Evolutionary conservation across 2,888 invertebrate genomes (phyloP).

Genomic region (Acrocyrtus sp.): DNA sequence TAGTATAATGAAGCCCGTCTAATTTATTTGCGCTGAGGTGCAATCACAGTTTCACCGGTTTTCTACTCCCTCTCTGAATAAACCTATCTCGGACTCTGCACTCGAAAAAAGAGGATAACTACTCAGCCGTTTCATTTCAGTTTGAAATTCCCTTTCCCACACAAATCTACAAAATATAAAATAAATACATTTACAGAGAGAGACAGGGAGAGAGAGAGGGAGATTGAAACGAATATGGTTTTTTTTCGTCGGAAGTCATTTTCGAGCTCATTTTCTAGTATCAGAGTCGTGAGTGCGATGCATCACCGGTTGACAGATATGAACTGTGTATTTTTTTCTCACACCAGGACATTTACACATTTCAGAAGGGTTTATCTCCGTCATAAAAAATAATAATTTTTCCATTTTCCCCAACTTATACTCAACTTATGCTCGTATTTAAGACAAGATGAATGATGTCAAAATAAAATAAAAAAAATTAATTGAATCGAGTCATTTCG

Average conservation of each 20-base stretch:
- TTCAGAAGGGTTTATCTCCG: neutral
- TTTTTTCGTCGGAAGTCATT: neutral
- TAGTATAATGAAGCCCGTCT: neutral
- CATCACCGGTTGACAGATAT: constrained; percentile 37
- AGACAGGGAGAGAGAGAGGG: too few species aligned
- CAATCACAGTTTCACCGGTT: too few species aligned
- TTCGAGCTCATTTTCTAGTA: constrained; percentile 19
- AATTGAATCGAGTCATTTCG: constrained; percentile 33
- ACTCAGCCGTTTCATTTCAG: neutral
- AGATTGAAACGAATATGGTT: too few species aligned
- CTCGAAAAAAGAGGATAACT: neutral
- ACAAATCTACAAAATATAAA: constrained; percentile 3
- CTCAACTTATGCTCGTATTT: too few species aligned
- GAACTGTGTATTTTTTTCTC: constrained; percentile 14
- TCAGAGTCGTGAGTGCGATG: constrained; percentile 33
- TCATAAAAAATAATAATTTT: constrained; percentile 8
- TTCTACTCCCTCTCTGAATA: too few species aligned
- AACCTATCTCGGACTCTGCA: too few species aligned
- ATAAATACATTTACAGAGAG: too few species aligned
- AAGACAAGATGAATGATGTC: neutral
- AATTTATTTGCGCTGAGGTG: constrained; percentile 17
- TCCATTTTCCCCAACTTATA: constrained; percentile 7
- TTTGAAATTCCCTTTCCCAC: constrained; percentile 22
- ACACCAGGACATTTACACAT: constrained; percentile 19
- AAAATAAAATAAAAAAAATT: constrained; percentile 18